Percentiles rank a stretch among this genome's conserved stretches.
These are phyloP conservation scores for Apis dorsata DNA, from an alignment of 1,140 invertebrate species.

Conservation along the genomic window DNA sequence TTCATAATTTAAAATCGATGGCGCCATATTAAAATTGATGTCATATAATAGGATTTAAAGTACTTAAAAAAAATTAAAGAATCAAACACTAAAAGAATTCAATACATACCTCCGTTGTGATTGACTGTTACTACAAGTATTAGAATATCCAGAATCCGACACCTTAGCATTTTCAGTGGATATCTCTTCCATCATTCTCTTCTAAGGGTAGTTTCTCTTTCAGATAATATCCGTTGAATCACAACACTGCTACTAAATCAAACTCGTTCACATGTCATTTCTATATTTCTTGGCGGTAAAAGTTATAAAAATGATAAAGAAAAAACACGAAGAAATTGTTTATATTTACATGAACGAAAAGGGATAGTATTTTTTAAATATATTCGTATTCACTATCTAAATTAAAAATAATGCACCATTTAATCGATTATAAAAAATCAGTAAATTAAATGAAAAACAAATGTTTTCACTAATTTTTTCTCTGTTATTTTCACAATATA, in stretches of 20 bases:
- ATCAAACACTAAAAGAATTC: conserved; percentile 8
- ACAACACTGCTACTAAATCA: conserved; percentile 38
- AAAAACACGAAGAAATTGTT: not conserved
- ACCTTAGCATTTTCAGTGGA: conserved; percentile 83
- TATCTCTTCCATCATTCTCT: conserved; percentile 78
- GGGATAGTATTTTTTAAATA: not conserved
- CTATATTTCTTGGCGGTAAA: conserved; percentile 11
- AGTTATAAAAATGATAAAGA: not conserved
- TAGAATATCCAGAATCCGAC: conserved; percentile 89
- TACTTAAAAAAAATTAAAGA: not conserved
- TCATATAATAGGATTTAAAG: not conserved
- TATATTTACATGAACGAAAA: too few species aligned
- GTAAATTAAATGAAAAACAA: not conserved
- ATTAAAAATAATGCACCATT: not conserved
- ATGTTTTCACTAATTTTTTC: not conserved
- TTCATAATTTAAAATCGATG: not conserved
- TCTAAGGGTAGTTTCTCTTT: not conserved
- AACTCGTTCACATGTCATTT: conserved; percentile 33
- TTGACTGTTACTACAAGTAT: conserved; percentile 88
- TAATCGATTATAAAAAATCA: not conserved
- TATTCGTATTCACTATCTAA: not conserved
- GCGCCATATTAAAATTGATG: conserved; percentile 13
- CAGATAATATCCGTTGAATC: conserved; percentile 25
- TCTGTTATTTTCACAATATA: not conserved
- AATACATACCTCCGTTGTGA: conserved; percentile 85